Base-by-base conservation (phyloP, 2,113 vertebrate genomes). In the human (Homo sapiens) region DNA sequence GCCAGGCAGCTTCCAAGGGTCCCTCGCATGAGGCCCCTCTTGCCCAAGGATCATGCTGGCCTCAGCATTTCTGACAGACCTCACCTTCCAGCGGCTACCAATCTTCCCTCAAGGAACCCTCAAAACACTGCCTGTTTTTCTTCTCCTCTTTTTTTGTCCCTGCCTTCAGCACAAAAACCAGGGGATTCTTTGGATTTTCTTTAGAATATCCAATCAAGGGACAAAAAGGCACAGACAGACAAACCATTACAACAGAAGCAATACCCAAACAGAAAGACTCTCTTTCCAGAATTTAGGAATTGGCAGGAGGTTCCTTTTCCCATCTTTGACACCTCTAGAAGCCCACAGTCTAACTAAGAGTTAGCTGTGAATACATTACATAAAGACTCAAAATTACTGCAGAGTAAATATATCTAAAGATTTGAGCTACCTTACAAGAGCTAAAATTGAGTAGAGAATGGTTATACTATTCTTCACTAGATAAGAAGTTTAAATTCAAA, bases 31-130 rank as follows among this genome's bases (percentile, higher is more conserved):
- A 83, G 48, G 45, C 25, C 13, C 25, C 35, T 59, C 43, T 23
- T 55, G 9, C 52, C 79, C 1, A 0, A 5, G 11, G 1, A 20
- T 12, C 6, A 7, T 2, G 1, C 12, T 20, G 30, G 25, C 18
- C 55, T 55, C 73, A 50, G 2, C 7, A 6, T 23, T 45, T 64
- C 68, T 83, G 35, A 55, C 25, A 1, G 2, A 55, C 23, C 52
- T 50, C 48, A 70, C 17, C 70, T 76, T 50, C 48, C 66, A 40
- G 48, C 11, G 70, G 20, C 38, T 14, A 23, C 38, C 55, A 55
- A 5, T 45, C 22, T 57, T 79, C 75, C 55, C 27, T 80, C 20
- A 10, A 64, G 32, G 9, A 40, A n/a, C 43, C 18, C n/a, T 76
- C 40, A 12, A 16, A 66, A 40, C 23, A 78, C 11, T 30, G 0